These are phyloP conservation scores for Gymnothorax javanicus DNA, from an alignment of 2,797 vertebrate species.

Conservation along the genomic window DNA sequence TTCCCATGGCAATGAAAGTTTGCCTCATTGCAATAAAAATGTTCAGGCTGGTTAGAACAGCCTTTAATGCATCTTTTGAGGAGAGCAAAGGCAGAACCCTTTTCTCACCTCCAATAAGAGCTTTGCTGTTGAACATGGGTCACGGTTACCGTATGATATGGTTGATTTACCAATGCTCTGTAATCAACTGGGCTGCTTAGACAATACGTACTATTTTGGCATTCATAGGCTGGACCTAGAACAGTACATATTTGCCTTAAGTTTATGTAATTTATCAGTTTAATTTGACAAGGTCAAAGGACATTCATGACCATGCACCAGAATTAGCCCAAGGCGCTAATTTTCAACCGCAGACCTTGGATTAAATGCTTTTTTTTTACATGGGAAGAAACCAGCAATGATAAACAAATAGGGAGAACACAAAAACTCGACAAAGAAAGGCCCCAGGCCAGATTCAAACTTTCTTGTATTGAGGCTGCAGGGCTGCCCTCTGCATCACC, in stretches of 20 bases:
- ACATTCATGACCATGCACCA: too few species aligned
- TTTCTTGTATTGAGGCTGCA: too few species aligned
- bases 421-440: too few species aligned
- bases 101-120: constrained; percentile 57
- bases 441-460: too few species aligned
- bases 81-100: constrained; percentile 52
- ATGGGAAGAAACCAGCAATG: too few species aligned
- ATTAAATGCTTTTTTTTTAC: too few species aligned
- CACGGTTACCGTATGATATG: constrained; percentile 53
- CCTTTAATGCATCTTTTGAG: constrained; percentile 51
- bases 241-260: not conserved
- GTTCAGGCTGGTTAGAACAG: constrained; percentile 61
- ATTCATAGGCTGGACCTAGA: not conserved
- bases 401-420: too few species aligned
- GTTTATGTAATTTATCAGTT: not conserved
- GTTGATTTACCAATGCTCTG: constrained; percentile 43
- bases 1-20: constrained; percentile 76
- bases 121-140: constrained; percentile 62
- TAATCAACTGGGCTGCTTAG: not conserved
- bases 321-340: too few species aligned
- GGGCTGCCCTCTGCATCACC: too few species aligned
- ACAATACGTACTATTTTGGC: constrained; percentile 23
- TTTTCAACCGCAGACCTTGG: too few species aligned
- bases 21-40: constrained; percentile 67
- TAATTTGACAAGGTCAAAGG: too few species aligned